Conservation (phyloP, 2,113 vertebrate genomes). For the Cottus gobio region DNA sequence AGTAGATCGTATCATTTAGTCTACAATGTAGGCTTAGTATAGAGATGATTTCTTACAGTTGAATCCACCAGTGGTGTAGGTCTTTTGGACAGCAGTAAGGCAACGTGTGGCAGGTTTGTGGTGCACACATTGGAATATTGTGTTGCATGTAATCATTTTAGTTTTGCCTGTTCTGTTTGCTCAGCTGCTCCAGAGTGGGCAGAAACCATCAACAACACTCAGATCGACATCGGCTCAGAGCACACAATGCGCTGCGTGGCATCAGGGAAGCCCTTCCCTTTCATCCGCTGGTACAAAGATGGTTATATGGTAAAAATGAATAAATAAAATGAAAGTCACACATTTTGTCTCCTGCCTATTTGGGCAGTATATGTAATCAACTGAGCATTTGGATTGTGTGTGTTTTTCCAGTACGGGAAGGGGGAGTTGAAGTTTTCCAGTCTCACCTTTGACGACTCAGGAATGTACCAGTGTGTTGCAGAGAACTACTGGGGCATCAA, state of each 20-base stretch:
- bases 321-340: background rate
- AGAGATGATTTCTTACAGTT: background rate
- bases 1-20: background rate
- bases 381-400: background rate
- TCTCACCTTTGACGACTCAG: slow-evolving; percentile 91
- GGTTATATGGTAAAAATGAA: slow-evolving; percentile 87
- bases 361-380: background rate
- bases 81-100: background rate
- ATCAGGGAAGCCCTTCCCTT: slow-evolving; percentile 91
- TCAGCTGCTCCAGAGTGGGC: slow-evolving; percentile 96
- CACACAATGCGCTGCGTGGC: slow-evolving; percentile 94
- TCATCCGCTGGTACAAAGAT: slow-evolving; percentile 95
- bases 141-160: background rate
- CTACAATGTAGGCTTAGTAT: background rate
- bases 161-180: slow-evolving; percentile 6
- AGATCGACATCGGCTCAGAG: slow-evolving; percentile 94
- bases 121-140: background rate
- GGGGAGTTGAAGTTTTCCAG: slow-evolving; percentile 92
- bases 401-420: slow-evolving; percentile 88
- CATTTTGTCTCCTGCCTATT: background rate
- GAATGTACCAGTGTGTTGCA: slow-evolving; percentile 99
- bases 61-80: background rate
- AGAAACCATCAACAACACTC: slow-evolving; percentile 96
- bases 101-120: background rate
- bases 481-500: slow-evolving; percentile 93